These are phyloP conservation scores for Eledona agricola DNA, from an alignment of 2,888 invertebrate genomes.

Conservation along the genomic window DNA sequence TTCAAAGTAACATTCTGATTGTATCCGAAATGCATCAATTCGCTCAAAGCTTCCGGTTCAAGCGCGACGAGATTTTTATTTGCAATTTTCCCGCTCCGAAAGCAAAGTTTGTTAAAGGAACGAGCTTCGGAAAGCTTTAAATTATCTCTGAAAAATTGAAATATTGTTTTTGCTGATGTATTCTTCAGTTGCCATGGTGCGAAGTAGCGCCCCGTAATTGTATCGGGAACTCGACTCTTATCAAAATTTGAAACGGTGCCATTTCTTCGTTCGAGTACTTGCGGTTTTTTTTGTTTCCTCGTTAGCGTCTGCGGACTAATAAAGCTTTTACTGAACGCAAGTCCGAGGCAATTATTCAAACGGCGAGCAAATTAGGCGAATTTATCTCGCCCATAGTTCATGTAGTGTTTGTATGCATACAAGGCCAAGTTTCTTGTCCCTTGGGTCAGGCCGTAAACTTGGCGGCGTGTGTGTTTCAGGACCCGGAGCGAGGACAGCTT, in stretches of 20 bases:
- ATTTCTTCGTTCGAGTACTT: too few species aligned
- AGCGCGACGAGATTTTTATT: constrained; percentile 12
- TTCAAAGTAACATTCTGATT: constrained; percentile 10
- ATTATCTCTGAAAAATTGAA: constrained; percentile 11
- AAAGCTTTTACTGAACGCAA: constrained; percentile 26
- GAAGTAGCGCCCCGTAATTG: too few species aligned
- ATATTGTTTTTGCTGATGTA: constrained; percentile 16
- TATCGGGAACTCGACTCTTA: too few species aligned
- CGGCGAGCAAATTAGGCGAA: constrained; percentile 24
- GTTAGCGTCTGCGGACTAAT: constrained; percentile 15
- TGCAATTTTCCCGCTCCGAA: constrained; percentile 7
- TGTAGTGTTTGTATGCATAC: constrained; percentile 14
- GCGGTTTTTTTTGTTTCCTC: constrained; percentile 12
- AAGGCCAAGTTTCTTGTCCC: constrained; percentile 10
- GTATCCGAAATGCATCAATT: constrained; percentile 1
- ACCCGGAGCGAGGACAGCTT: constrained; percentile 20
- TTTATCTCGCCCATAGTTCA: constrained; percentile 21
- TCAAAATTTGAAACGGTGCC: too few species aligned
- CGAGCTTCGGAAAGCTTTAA: constrained; percentile 5
- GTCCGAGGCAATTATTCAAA: constrained; percentile 29
- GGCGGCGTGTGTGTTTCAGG: constrained; percentile 17
- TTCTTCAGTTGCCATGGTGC: constrained; percentile 7
- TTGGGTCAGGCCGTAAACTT: constrained; percentile 14
- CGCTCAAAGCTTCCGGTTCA: constrained; percentile 2
- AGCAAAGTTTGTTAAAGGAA: constrained; percentile 13